phyloP scores from a whole-genome alignment of 2,113 vertebrate species.

The Limnothrissa miodon region DNA sequence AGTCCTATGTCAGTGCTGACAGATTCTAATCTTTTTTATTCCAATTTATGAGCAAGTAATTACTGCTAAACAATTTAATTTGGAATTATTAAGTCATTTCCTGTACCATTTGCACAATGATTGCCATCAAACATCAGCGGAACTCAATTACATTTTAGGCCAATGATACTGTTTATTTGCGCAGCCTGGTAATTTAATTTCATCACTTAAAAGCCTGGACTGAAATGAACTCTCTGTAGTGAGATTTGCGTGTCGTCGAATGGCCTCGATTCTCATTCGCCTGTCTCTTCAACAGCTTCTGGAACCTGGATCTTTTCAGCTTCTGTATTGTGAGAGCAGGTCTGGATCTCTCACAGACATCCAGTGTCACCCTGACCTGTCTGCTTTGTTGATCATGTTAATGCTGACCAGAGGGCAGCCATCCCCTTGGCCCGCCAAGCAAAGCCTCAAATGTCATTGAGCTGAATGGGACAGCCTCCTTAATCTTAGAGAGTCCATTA shows the following conservation, averaged over 20 bases:
- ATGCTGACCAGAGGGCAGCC: neutral
- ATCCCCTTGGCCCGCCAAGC: neutral
- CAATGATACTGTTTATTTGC: slow-evolving; percentile 22
- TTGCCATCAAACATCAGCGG: slow-evolving; percentile 30
- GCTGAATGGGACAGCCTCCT: neutral
- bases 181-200: neutral
- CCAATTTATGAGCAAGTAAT: slow-evolving; percentile 30
- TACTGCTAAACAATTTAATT: slow-evolving; percentile 40
- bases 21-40: neutral
- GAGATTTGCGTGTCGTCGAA: neutral
- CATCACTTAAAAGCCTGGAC: neutral
- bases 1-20: slow-evolving; percentile 21
- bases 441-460: neutral
- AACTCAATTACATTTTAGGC: slow-evolving; percentile 38
- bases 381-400: slow-evolving; percentile 24
- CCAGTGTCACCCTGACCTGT: slow-evolving; percentile 39
- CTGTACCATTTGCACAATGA: slow-evolving; percentile 31
- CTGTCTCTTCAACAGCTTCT: neutral
- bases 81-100: slow-evolving; percentile 31
- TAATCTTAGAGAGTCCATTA: neutral
- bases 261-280: neutral
- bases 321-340: neutral
- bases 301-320: neutral
- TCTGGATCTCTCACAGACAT: slow-evolving; percentile 44
- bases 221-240: neutral